These are phyloP conservation scores for Agapostemon virescens DNA, from an alignment of 2,888 invertebrate genomes.

Conservation along the genomic window DNA sequence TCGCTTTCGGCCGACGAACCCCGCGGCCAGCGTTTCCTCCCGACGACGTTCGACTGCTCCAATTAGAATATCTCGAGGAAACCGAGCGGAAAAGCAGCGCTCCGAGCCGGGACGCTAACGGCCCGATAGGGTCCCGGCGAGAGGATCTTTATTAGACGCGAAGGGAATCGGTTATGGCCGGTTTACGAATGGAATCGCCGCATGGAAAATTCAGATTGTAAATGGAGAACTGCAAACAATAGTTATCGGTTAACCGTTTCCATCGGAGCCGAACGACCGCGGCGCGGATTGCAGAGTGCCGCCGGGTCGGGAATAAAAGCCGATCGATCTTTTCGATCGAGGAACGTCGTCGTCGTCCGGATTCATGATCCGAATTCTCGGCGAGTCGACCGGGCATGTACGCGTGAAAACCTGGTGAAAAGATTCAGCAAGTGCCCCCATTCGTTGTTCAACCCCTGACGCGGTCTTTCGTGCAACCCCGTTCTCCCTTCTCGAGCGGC, in stretches of 20 bases:
- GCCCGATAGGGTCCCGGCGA: background rate
- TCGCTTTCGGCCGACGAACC: constrained; percentile 9
- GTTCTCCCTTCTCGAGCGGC: background rate
- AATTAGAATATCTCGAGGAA: background rate
- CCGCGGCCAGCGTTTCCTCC: background rate
- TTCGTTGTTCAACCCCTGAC: background rate
- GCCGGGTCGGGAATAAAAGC: constrained; percentile 29
- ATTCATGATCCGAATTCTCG: constrained; percentile 20
- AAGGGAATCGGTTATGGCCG: constrained; percentile 22
- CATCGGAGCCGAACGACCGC: too few relatives aligned
- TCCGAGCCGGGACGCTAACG: background rate
- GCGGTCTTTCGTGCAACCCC: background rate
- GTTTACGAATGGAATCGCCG: constrained; percentile 32
- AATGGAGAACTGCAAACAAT: constrained; percentile 50
- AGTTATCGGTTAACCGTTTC: constrained; percentile 50
- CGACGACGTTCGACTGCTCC: background rate
- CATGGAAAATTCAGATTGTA: constrained; percentile 45
- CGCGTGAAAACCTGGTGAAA: background rate
- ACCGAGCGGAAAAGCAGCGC: background rate
- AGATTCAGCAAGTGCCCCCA: background rate
- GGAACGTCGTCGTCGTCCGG: constrained; percentile 13
- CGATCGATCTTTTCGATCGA: constrained; percentile 37
- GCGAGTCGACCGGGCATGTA: background rate
- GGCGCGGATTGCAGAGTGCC: background rate
- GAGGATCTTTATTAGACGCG: constrained; percentile 33